Conservation (phyloP, 2,797 vertebrate genomes). For the Poecile montanus region DNA sequence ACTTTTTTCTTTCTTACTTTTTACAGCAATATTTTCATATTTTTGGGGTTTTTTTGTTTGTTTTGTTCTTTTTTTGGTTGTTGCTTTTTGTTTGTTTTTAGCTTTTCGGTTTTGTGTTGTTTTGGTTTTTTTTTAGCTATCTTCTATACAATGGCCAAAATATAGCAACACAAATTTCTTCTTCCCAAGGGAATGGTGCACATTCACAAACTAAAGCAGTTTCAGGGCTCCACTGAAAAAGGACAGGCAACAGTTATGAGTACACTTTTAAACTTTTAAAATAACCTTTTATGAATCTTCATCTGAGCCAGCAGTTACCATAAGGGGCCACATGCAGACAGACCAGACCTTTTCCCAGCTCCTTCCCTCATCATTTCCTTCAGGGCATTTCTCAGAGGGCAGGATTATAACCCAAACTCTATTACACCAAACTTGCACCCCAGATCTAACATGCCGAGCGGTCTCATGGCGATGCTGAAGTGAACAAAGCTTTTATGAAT, state of each 20-base stretch:
- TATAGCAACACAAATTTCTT: not conserved
- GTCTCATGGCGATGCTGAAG: not conserved
- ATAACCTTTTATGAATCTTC: not conserved
- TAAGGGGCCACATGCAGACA: not conserved
- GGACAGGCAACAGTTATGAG: accelerated
- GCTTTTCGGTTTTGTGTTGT: no score
- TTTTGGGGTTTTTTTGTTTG: not conserved
- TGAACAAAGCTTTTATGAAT: not conserved
- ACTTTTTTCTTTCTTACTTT: not conserved
- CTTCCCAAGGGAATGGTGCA: not conserved
- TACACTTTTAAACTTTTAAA: not conserved
- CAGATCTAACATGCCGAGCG: not conserved
- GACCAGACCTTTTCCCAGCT: not conserved
- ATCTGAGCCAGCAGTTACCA: not conserved
- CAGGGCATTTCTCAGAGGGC: not conserved
- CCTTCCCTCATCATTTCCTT: not conserved
- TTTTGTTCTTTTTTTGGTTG: not conserved
- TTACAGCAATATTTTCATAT: not conserved
- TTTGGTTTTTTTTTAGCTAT: not conserved
- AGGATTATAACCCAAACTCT: not conserved
- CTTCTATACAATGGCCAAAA: not conserved
- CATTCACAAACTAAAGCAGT: not conserved
- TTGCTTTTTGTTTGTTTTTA: no score
- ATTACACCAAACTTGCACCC: not conserved
- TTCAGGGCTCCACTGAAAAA: not conserved